Conservation (phyloP, 2,888 invertebrate genomes). For the Chymomyza procnemis region DNA sequence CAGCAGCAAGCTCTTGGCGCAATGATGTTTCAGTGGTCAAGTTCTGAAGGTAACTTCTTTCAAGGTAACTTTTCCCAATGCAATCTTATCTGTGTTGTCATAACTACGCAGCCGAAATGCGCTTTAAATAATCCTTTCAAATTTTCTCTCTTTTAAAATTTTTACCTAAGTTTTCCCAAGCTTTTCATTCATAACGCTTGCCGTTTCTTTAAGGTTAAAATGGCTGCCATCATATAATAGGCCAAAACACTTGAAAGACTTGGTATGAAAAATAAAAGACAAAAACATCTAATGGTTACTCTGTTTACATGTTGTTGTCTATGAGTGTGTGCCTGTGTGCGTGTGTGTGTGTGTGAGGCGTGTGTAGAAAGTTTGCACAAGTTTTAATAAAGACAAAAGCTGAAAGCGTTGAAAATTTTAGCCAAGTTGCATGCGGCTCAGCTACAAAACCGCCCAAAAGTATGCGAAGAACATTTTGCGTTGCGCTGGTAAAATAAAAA, state of each 20-base stretch:
- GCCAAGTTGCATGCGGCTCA: slow-evolving; percentile 20
- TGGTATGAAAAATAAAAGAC: slow-evolving; percentile 13
- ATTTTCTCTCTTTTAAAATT: too few species aligned
- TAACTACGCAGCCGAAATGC: too few species aligned
- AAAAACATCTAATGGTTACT: slow-evolving; percentile 40
- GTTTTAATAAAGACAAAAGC: slow-evolving; percentile 64
- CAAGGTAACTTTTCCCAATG: too few species aligned
- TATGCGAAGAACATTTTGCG: slow-evolving; percentile 41
- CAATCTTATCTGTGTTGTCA: too few species aligned
- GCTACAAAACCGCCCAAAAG: slow-evolving; percentile 35
- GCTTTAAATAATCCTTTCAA: too few species aligned
- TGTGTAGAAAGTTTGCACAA: slow-evolving; percentile 44
- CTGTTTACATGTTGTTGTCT: slow-evolving; percentile 6
- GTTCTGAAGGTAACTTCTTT: too few species aligned
- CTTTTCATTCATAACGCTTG: too few species aligned
- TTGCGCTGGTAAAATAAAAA: slow-evolving; percentile 46
- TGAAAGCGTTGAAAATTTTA: slow-evolving; percentile 50
- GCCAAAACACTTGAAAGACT: slow-evolving; percentile 7
- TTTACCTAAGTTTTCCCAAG: too few species aligned
- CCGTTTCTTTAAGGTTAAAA: background rate
- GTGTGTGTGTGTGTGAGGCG: slow-evolving; percentile 17
- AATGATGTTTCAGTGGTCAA: too few species aligned
- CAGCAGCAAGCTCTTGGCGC: too few species aligned
- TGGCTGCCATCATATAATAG: background rate
- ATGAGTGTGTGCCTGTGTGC: background rate